phyloP scores from a whole-genome alignment of 2,888 invertebrate species.

The Tiliacea aurago region DNA sequence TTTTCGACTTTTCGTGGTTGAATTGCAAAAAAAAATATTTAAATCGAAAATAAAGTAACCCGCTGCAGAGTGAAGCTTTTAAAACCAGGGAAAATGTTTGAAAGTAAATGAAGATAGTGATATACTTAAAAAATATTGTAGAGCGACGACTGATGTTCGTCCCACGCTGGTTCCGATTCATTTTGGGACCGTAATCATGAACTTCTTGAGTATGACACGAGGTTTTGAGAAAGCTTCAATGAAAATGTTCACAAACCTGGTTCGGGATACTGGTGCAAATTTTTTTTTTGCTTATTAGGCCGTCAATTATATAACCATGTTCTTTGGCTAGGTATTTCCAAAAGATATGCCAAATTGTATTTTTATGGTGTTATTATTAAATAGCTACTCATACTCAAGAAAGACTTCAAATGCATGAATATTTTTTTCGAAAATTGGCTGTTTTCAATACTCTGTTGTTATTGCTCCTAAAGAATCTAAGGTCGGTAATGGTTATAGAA shows the following conservation, averaged over 20 bases:
- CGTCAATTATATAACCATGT: constrained; percentile 21
- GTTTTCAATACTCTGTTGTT: constrained; percentile 23
- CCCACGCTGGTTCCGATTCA: constrained; percentile 52
- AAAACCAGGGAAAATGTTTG: constrained; percentile 12
- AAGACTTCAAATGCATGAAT: not conserved
- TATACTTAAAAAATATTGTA: constrained; percentile 22
- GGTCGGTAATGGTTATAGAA: constrained; percentile 11
- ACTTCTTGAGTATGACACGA: constrained; percentile 36
- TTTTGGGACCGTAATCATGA: constrained; percentile 37
- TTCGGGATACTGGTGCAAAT: not conserved
- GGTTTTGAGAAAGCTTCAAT: constrained; percentile 43
- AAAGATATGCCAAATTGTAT: constrained; percentile 43
- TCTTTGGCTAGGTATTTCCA: constrained; percentile 12
- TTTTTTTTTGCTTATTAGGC: constrained; percentile 25
- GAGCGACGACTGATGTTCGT: constrained; percentile 43
- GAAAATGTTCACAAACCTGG: constrained; percentile 21
- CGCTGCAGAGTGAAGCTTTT: constrained; percentile 25
- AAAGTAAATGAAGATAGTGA: not conserved
- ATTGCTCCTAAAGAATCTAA: constrained; percentile 14
- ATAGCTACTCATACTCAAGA: not conserved
- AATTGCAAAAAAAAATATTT: constrained; percentile 30
- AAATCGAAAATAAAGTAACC: constrained; percentile 18
- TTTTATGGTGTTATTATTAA: constrained; percentile 33
- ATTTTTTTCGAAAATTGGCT: not conserved
- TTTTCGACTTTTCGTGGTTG: constrained; percentile 28